A percentile compares a stretch with the other conserved stretches of the same genome.
Evolutionary conservation across 1,140 invertebrate species (phyloP).

Genomic region (Amyelois transitella): DNA sequence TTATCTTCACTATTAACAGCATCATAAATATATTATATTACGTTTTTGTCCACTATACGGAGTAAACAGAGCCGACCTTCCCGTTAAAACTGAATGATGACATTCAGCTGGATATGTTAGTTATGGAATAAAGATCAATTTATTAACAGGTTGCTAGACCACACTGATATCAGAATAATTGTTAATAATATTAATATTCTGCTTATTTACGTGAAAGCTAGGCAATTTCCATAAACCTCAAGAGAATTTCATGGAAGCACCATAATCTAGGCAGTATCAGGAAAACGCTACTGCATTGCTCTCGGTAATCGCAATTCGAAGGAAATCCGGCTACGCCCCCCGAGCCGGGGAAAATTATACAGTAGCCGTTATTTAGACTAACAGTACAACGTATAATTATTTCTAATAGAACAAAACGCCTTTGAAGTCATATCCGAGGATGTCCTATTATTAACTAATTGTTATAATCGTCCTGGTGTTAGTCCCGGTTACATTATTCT

Average conservation of each 20-base stretch:
- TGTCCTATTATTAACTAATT: neutral
- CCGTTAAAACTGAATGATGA: too few relatives aligned
- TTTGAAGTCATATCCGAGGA: neutral
- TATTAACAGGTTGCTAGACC: too few relatives aligned
- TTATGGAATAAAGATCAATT: too few relatives aligned
- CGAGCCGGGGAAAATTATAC: neutral
- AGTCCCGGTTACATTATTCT: too few relatives aligned
- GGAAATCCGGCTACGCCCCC: neutral
- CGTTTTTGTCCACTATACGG: too few relatives aligned
- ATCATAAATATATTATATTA: too few relatives aligned
- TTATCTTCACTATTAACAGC: too few relatives aligned
- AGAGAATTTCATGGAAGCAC: neutral
- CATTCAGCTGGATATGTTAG: too few relatives aligned
- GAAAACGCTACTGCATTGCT: neutral
- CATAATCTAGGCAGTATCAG: neutral
- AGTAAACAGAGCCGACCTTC: too few relatives aligned
- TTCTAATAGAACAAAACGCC: neutral
- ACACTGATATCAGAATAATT: neutral
- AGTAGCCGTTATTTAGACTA: neutral
- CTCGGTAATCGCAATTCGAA: neutral
- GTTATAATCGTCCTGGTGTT: neutral
- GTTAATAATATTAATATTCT: neutral
- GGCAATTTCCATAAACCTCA: neutral
- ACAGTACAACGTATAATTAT: neutral
- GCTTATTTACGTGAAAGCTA: neutral